These are phyloP conservation scores for Melanostoma scalare DNA, from an alignment of 2,888 invertebrate species.

Conservation along the genomic window DNA sequence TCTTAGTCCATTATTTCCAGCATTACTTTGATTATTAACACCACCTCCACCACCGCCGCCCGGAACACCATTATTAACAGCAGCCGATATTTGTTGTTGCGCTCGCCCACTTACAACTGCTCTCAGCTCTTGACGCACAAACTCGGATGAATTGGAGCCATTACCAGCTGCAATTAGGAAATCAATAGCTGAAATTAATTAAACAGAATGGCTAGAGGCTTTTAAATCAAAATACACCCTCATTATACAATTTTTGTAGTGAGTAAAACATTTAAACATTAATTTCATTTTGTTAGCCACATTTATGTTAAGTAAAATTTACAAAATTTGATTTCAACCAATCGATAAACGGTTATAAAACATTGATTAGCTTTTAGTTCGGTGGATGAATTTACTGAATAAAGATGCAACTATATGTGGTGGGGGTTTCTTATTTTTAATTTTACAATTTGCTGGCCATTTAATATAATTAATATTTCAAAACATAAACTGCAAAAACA, in stretches of 20 bases:
- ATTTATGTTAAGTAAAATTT: constrained; percentile 56
- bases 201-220: constrained; percentile 16
- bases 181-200: constrained; percentile 63
- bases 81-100: constrained; percentile 82
- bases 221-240: constrained; percentile 18
- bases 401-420: constrained; percentile 64
- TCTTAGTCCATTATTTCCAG: constrained; percentile 72
- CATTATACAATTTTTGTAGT: constrained; percentile 29
- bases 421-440: constrained; percentile 45
- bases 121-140: constrained; percentile 94
- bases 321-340: constrained; percentile 47
- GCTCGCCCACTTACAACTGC: constrained; percentile 94
- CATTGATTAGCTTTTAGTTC: constrained; percentile 26
- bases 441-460: constrained; percentile 37
- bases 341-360: constrained; percentile 42
- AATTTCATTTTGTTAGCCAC: constrained; percentile 68
- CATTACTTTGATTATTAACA: constrained; percentile 45
- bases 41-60: constrained; percentile 76
- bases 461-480: constrained; percentile 3
- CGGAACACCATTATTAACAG: constrained; percentile 74
- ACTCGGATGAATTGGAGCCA: constrained; percentile 90
- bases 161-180: constrained; percentile 82
- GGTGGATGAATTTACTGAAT: constrained; percentile 38
- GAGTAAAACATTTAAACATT: constrained; percentile 59
- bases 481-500: constrained; percentile 19